phyloP scores from a whole-genome alignment of 2,797 vertebrate genomes.

The Myripristis murdjan region DNA sequence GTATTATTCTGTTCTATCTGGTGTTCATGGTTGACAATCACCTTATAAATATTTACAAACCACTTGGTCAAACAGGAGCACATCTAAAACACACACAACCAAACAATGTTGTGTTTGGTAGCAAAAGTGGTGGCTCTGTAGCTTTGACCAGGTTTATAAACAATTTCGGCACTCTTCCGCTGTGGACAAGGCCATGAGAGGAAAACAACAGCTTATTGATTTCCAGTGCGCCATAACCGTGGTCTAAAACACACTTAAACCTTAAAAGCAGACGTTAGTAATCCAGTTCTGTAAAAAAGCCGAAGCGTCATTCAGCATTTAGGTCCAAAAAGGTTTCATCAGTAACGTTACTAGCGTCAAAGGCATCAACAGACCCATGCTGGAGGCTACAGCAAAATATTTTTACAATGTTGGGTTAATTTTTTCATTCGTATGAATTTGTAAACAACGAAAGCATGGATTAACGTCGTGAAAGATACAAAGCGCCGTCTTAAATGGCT shows the following conservation, averaged over 20 bases:
- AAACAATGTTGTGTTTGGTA: too few species aligned
- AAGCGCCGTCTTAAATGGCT: neutral
- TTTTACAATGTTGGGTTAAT: too few species aligned
- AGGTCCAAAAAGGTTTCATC: constrained; percentile 7
- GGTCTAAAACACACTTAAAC: neutral
- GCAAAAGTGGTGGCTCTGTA: too few species aligned
- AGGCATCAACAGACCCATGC: constrained; percentile 24
- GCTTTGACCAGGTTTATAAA: neutral
- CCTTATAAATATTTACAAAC: neutral
- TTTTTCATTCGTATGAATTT: neutral
- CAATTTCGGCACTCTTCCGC: too few species aligned
- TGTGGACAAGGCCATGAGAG: neutral
- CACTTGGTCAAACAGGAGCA: neutral
- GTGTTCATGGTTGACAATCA: too few species aligned
- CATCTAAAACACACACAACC: neutral
- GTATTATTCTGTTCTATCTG: too few species aligned
- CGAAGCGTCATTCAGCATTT: neutral
- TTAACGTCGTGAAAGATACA: neutral
- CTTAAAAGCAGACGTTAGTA: neutral
- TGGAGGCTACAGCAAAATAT: constrained; percentile 7
- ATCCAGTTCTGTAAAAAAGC: neutral
- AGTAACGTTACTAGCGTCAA: constrained; percentile 44
- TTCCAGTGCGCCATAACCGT: neutral
- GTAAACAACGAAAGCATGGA: fast-evolving
- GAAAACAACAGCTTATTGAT: neutral